phyloP scores from a whole-genome alignment of 2,113 vertebrate genomes.

The Rhipidura dahli region DNA sequence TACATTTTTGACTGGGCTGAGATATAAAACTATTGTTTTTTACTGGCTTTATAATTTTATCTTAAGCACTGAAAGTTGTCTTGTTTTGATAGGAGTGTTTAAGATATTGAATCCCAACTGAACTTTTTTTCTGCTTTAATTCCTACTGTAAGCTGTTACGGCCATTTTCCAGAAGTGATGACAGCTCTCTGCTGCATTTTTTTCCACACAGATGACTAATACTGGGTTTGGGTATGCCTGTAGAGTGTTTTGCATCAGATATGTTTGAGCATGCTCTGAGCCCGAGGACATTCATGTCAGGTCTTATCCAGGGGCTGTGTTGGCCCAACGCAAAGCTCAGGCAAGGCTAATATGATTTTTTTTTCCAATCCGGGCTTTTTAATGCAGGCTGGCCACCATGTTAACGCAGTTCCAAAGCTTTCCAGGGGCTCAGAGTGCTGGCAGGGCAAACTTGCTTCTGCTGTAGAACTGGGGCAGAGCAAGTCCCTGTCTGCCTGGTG shows the following conservation, averaged over 20 bases:
- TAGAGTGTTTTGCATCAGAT: not conserved
- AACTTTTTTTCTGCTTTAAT: not conserved
- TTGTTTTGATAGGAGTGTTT: not conserved
- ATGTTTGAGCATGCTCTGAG: accelerated
- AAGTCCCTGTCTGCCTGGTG: not conserved
- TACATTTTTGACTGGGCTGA: not conserved
- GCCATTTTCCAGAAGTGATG: not conserved
- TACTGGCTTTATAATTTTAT: not conserved
- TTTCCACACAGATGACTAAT: not conserved
- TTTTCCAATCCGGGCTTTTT: not conserved
- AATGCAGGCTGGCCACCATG: not conserved
- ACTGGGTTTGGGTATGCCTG: accelerated
- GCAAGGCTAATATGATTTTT: not conserved
- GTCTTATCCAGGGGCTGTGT: not conserved
- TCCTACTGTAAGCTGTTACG: not conserved
- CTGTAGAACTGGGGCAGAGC: accelerated
- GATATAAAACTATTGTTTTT: not conserved
- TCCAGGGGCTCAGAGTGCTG: not conserved
- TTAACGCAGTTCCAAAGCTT: not conserved
- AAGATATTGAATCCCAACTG: not conserved
- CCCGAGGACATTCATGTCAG: not conserved
- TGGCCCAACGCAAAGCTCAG: not conserved
- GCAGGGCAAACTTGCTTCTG: not conserved
- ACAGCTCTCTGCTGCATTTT: not conserved
- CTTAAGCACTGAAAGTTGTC: not conserved